Evolutionary conservation across 1,140 invertebrate genomes (phyloP).

Genomic region (Apis dorsata): DNA sequence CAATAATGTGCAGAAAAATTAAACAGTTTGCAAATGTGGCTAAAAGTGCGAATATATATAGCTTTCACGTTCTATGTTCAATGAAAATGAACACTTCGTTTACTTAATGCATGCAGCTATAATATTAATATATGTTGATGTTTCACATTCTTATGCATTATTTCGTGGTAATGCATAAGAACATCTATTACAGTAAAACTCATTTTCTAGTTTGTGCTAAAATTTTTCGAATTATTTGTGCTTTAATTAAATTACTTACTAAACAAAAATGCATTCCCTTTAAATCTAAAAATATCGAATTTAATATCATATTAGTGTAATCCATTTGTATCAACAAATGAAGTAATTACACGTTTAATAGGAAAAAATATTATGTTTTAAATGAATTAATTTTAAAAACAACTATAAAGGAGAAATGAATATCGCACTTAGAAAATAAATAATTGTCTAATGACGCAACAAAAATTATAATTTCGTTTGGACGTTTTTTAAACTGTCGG

Average conservation of each 20-base stretch:
- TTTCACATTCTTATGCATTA: not conserved
- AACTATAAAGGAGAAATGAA: too few relatives aligned
- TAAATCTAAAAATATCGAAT: not conserved
- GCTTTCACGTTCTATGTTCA: constrained; percentile 44
- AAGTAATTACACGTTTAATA: too few relatives aligned
- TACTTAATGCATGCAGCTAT: not conserved
- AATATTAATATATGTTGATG: not conserved
- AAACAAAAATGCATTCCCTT: not conserved
- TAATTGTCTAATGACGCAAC: too few relatives aligned
- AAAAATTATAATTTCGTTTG: too few relatives aligned
- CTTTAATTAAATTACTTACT: too few relatives aligned
- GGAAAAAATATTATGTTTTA: too few relatives aligned
- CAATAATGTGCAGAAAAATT: constrained; percentile 54
- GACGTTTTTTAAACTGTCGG: too few relatives aligned
- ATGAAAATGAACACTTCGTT: constrained; percentile 58
- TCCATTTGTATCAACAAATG: too few relatives aligned
- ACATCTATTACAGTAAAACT: not conserved
- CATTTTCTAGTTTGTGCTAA: not conserved
- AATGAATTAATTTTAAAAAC: too few relatives aligned
- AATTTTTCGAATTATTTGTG: not conserved
- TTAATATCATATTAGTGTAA: not conserved
- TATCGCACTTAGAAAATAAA: too few relatives aligned
- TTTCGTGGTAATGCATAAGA: too few relatives aligned
- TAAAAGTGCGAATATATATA: constrained; percentile 49
- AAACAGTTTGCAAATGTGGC: constrained; percentile 48